Conservation (phyloP, 2,888 invertebrate genomes). For the Ochropleura plecta region DNA sequence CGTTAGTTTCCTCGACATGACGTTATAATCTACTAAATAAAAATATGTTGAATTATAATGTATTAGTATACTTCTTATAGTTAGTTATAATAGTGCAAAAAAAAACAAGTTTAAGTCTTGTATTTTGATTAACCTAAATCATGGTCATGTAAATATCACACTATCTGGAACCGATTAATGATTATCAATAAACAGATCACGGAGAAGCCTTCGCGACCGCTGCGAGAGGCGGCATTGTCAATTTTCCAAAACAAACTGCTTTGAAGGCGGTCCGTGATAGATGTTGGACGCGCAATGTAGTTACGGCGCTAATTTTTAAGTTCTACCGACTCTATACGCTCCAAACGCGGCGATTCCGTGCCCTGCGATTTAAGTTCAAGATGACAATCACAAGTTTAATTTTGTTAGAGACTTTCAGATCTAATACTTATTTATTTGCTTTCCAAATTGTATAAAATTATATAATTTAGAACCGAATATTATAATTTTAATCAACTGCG, state of each 20-base stretch:
- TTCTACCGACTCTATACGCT: constrained; percentile 1
- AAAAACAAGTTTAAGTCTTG: constrained; percentile 79
- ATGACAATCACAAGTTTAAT: constrained; percentile 57
- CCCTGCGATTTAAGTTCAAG: constrained; percentile 38
- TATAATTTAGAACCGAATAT: constrained; percentile 62
- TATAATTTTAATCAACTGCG: constrained; percentile 74
- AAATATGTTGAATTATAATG: constrained; percentile 76
- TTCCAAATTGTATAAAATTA: constrained; percentile 59
- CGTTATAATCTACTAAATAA: constrained; percentile 75
- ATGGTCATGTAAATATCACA: constrained; percentile 74
- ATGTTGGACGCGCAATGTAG: not conserved
- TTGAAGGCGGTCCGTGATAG: not conserved
- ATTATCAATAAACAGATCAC: constrained; percentile 43
- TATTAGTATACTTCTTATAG: constrained; percentile 76
- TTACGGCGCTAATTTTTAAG: not conserved
- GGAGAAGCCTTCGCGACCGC: not conserved
- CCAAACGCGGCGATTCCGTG: constrained; percentile 10
- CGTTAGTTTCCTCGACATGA: constrained; percentile 74
- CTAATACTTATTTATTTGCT: constrained; percentile 62
- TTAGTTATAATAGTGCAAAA: constrained; percentile 79
- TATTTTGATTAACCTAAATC: constrained; percentile 78
- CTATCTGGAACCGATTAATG: constrained; percentile 58
- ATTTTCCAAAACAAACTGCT: not conserved
- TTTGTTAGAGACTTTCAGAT: constrained; percentile 65
- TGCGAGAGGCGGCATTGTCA: constrained; percentile 10